phyloP scores from a whole-genome alignment of 2,113 vertebrate species.

The Clarias gariepinus region DNA sequence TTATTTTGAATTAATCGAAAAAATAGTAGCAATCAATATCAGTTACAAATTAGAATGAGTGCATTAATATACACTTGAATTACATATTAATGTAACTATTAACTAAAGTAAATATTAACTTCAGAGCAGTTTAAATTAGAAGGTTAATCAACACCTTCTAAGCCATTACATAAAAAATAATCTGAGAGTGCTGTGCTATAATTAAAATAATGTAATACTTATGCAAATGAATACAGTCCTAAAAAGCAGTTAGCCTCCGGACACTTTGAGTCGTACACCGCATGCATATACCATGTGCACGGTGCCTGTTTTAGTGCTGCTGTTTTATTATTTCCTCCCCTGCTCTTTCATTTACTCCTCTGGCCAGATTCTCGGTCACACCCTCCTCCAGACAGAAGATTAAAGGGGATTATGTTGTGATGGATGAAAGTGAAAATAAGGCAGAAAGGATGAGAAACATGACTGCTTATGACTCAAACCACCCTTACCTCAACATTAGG shows the following conservation, averaged over 20 bases:
- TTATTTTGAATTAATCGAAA: no score
- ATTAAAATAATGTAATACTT: neutral
- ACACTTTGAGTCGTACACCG: neutral
- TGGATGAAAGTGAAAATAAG: slow-evolving; percentile 38
- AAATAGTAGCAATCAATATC: neutral
- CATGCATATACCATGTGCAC: neutral
- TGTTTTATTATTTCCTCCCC: neutral
- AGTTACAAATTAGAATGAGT: neutral
- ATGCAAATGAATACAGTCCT: neutral
- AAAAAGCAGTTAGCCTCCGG: neutral
- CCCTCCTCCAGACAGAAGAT: slow-evolving; percentile 10
- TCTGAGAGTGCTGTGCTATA: neutral
- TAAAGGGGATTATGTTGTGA: slow-evolving; percentile 35
- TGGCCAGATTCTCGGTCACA: slow-evolving; percentile 13
- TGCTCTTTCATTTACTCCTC: slow-evolving; percentile 1
- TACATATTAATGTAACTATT: no score
- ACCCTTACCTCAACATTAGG: slow-evolving; percentile 9
- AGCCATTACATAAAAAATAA: neutral
- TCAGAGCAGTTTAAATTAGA: neutral
- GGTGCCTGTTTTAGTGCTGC: neutral
- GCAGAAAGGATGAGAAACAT: slow-evolving; percentile 19
- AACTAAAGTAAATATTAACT: no score
- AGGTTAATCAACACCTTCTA: neutral
- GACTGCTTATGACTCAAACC: neutral
- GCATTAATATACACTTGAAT: neutral